Evolutionary conservation across 2,797 vertebrate genomes (phyloP), one percentile per base, ranked within the genome.

Genomic region (Moxostoma hubbsi): DNA sequence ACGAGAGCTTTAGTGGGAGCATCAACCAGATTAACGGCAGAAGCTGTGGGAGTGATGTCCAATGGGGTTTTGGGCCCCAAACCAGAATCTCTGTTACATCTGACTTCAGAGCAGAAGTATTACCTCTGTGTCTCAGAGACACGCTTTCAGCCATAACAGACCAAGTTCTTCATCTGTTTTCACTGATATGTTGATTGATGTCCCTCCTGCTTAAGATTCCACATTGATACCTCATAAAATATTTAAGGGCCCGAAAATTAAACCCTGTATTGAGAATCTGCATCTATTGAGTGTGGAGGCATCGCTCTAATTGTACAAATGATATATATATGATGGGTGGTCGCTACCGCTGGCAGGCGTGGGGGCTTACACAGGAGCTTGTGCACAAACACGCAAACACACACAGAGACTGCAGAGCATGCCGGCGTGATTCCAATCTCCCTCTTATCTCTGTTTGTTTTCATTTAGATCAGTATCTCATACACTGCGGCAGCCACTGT

Each of bases 21-120:
- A 87, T 89, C 85, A 86, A 72, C 69, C 77, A 82, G 86, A 89
- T 88, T 87, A 86, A 83, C 82, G 80, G 83, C 69, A 75, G 57
- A 84, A 82, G 85, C 80, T 61, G 9, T 82, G 69, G 77, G 18
- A 76, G 67, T 72, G 66, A 43, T 75, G 77, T 85, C 82, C 45
- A 64, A 73, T 50, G 78, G 74, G 69, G 70, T 59, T 82, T 73
- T 68, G 73, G 75, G 73, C 66, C 69, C 71, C 18, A 61, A 79
- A 77, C n/a, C 72, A 75, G 70, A 49, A 70, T 69, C 80, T 51
- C 67, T 7, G 47, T 83, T 87, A 89, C 83, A 87, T 86, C 81
- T 79, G 51, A 50, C 62, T 84, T 76, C 83, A 85, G 36, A 83
- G 64, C 36, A 13, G 43, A 73, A 73, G 74, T 73, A 66, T 79